Base-by-base conservation (phyloP, 2,113 vertebrate species). In the Hirundichthys speculiger region DNA sequence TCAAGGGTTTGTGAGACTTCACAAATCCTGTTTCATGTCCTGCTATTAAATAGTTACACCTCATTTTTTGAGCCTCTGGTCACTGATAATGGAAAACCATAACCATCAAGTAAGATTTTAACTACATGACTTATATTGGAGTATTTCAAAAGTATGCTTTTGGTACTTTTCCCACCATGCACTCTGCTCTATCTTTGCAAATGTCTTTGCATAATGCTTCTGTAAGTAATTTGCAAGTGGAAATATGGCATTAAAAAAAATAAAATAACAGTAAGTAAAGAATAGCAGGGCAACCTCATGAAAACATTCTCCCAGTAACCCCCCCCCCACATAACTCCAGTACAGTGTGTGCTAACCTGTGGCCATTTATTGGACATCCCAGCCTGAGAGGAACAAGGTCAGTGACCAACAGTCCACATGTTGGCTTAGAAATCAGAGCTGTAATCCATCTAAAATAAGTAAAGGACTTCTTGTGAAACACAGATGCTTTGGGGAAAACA, bases 301-400 rank as follows among this genome's bases (percentile, higher is more conserved):
- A 66, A 71, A 45, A 47, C 22, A 64, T 51, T 39, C 8, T 15
- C 25, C 20, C n/a, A n/a, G n/a, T n/a, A n/a, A n/a, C 51, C 25
- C 13, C 18, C 20, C 20, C 50, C 50, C 51, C 14, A 38, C 27
- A 45, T 62, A 22, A 16, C 18, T 30, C 18, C 3, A 58, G 40
- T n/a, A 34, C 58, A 24, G 45, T 21, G 19, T 64, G 54, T 55
- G 8, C 18, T 60, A 53, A 56, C 54, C 49, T 59, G 27, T 47
- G 43, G 8, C 27, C 63, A n/a, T 19, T 22, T 19, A 1, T 15
- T 43, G 13, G 41, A 54, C 52, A 25, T 24, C 22, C 38, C n/a
- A 9, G 21, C 5, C 47, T 12, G 24, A 49, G 3, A 43, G 47
- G 41, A 60, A 68, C 46, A 41, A 40, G 46, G 42, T 19, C 45